Evolutionary conservation across 2,797 vertebrate genomes (phyloP).

Genomic region (Ctenopoma multispine): DNA sequence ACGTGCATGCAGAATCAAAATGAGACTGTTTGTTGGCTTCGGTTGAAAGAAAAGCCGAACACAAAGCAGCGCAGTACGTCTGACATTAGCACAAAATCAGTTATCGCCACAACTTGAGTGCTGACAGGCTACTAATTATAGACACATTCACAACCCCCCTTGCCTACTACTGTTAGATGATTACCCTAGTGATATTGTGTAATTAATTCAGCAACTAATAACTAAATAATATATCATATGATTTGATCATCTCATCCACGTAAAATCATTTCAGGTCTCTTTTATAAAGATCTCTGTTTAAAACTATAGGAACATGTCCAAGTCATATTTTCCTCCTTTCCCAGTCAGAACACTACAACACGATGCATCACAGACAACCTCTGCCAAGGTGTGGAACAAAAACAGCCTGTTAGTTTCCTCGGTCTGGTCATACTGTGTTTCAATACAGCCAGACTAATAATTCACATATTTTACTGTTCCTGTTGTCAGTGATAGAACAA

Average conservation of each 20-base stretch:
- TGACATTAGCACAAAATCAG: slow-evolving; percentile 28
- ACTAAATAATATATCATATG: background rate
- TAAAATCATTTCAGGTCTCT: background rate
- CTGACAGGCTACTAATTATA: background rate
- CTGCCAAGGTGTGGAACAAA: slow-evolving; percentile 1
- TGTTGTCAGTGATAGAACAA: slow-evolving; percentile 15
- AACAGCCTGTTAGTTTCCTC: background rate
- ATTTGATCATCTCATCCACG: background rate
- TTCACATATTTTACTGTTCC: slow-evolving; percentile 22
- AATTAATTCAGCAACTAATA: background rate
- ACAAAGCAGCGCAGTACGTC: slow-evolving; percentile 20
- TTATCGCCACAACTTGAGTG: slow-evolving; percentile 11
- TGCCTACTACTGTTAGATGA: background rate
- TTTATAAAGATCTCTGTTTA: background rate
- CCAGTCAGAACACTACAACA: slow-evolving; percentile 10
- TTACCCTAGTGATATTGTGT: background rate
- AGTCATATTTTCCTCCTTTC: background rate
- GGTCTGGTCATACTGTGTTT: background rate
- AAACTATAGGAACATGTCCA: background rate
- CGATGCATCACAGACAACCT: background rate
- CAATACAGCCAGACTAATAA: background rate
- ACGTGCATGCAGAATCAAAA: slow-evolving; percentile 58
- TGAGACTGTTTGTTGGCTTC: slow-evolving; percentile 55
- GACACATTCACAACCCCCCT: background rate
- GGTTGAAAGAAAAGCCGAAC: slow-evolving; percentile 38